Evolutionary conservation across 1,140 invertebrate species (phyloP), one percentile per base, ranked within the genome.

Genomic region (Aphelenchoides avenae): DNA sequence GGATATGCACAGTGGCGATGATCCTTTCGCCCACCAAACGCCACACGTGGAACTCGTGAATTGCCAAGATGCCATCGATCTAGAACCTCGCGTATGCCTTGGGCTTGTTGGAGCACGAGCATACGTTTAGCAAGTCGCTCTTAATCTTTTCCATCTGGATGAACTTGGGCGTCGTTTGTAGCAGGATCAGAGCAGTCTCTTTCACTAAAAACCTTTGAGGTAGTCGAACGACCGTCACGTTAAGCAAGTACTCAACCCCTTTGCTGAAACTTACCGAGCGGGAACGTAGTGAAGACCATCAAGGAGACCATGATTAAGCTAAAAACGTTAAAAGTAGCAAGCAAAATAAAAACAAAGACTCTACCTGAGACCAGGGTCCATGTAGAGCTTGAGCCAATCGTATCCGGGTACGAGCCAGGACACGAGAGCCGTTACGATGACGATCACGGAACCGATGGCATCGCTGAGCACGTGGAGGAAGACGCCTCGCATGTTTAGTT

Each of bases 401-500:
- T 87, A 91, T 3, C 90, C 81, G 0, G 89, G 91, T 33, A 86
- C 79, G 87, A 87, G 89, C 20, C 95, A 90, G 31, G 90, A 83
- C 39, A 92, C 77, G 3, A 91, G 91, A 44, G 91, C 94, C 49
- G 88, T 86, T 15, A 82, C 75, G 22, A 98, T 87, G 3, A 99
- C 95, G 76, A 98, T 92, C 0, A 98, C 86, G 2, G 94, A 98
- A 42, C 85, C 85, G 42, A 60, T 68, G 7, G 52, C 39, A 52
- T 67, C 94, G 24, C 91, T 93, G 4, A 98, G 76, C 4, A 98
- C 87, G 79, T 99, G 95, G 39, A 99, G 82, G 77, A 97, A 98
- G 1, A 96, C 94, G 15, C 91, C 92, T 43, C 87, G 83, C 88
- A 96, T 96, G 75, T 99, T 99, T 86, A 98, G 87, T 72, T 93